Percentiles rank a stretch among this genome's conserved stretches.
Conservation (phyloP, 2,888 invertebrate genomes). For the Altica lythri region DNA sequence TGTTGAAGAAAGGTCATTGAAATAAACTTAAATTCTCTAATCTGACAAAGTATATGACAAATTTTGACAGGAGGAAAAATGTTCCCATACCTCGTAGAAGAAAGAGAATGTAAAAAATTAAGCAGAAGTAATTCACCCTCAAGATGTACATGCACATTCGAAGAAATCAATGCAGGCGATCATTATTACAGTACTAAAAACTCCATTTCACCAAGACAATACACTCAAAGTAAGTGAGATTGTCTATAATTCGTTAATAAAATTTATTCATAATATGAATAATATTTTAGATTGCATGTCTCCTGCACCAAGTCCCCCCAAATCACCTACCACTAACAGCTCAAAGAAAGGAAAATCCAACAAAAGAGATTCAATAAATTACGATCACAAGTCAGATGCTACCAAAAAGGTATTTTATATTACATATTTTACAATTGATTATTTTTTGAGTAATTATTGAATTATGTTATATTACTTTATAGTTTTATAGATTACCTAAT, state of each 20-base stretch:
- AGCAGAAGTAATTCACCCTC: conserved; percentile 35
- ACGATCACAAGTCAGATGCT: conserved; percentile 50
- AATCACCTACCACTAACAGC: conserved; percentile 42
- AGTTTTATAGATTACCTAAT: too few relatives aligned
- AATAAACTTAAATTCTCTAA: too few relatives aligned
- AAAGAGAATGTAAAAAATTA: conserved; percentile 39
- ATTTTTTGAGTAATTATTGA: too few relatives aligned
- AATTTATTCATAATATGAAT: background rate
- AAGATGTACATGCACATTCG: conserved; percentile 31
- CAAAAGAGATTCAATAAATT: conserved; percentile 44
- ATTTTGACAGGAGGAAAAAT: conserved; percentile 51
- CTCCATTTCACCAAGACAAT: conserved; percentile 36
- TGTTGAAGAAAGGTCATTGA: background rate
- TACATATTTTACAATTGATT: too few relatives aligned
- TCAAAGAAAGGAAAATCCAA: conserved; percentile 36
- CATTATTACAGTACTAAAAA: conserved; percentile 27
- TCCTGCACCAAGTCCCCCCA: conserved; percentile 42
- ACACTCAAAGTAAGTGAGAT: conserved; percentile 37
- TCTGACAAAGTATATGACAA: too few relatives aligned
- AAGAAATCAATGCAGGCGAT: conserved; percentile 24
- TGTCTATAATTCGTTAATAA: too few relatives aligned
- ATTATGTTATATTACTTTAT: too few relatives aligned
- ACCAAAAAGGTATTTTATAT: conserved; percentile 67
- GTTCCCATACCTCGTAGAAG: conserved; percentile 49
- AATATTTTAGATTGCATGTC: conserved; percentile 34